A percentile compares a stretch with the other conserved stretches of the same genome.
Evolutionary conservation across 2,888 invertebrate genomes (phyloP).

Genomic region (Andricus quercusramuli): DNA sequence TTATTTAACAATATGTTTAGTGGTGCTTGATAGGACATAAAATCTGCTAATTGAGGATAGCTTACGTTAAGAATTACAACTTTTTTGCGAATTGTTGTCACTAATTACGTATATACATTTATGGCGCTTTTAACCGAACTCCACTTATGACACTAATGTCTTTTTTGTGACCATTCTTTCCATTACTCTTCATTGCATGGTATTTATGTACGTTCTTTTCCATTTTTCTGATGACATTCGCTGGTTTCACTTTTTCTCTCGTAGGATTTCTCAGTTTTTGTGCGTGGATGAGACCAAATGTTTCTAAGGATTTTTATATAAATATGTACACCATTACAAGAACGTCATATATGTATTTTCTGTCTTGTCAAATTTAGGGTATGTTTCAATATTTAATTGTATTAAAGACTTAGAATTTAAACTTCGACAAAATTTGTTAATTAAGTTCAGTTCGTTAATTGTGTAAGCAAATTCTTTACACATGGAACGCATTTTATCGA

Average conservation of each 20-base stretch:
- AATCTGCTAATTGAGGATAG: background rate
- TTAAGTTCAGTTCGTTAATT: too few relatives aligned
- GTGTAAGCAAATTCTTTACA: too few relatives aligned
- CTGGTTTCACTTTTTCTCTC: conserved; percentile 15
- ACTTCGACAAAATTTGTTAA: too few relatives aligned
- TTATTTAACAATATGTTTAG: background rate
- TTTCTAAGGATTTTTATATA: background rate
- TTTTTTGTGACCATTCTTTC: conserved; percentile 29
- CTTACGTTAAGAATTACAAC: background rate
- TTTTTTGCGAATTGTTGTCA: background rate
- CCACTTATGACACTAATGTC: background rate
- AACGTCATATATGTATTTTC: too few relatives aligned
- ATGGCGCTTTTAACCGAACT: conserved; percentile 11
- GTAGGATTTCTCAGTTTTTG: conserved; percentile 27
- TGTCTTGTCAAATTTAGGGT: too few relatives aligned
- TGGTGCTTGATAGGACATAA: background rate
- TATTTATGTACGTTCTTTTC: conserved; percentile 4
- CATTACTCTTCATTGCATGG: conserved; percentile 7
- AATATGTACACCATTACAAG: background rate
- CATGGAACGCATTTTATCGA: too few relatives aligned
- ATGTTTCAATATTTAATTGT: too few relatives aligned
- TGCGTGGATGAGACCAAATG: conserved; percentile 17
- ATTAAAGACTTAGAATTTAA: too few relatives aligned
- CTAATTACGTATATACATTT: conserved; percentile 29
- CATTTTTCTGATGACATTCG: conserved; percentile 7